Base-by-base conservation (phyloP, 2,113 vertebrate species). In the Chunga burmeisteri region DNA sequence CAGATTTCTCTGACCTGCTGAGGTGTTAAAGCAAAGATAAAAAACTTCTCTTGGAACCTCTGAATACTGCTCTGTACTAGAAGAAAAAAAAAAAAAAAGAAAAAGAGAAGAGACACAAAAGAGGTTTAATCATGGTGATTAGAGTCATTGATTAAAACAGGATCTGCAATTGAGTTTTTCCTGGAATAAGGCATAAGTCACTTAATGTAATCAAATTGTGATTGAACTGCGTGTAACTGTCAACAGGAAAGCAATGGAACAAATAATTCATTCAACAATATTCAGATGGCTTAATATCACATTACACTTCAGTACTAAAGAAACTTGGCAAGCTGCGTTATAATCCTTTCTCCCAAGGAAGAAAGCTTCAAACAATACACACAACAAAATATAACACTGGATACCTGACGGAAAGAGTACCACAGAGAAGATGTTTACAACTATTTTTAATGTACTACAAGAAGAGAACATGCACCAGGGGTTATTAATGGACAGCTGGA, bases 1-100 rank as follows among this genome's bases (percentile, higher is more conserved):
- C 99, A 99, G 87, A 99, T 99, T 97, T 99, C 99, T 98, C 99
- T 98, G 96, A 99, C 99, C 97, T 99, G 99, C 79, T 99, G 99
- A 93, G 99, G 99, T 36, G 99, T 99, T 98, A 99, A 96, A 75
- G 99, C 99, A 98, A 99, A 99, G 97, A 99, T 99, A 90, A 99
- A 99, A 97, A 99, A 99, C 96, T 99, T 99, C 96, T 99, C 99
- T 93, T 99, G 99, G 97, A 99, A 99, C 59, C 99, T 98, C 88
- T 99, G 99, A 97, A 99, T 98, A 96, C 98, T 98, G 96, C 98
- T 99, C 81, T 81, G 99, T 98, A 98, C 99, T 99, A 86, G 44
- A 96, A 90, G 68, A 58, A 86, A 79, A 84, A 88, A 44, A 55
- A 71, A 46, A 65, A 56, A 86, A 77, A 82, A 91, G 49, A 66